phyloP scores from a whole-genome alignment of 2,113 vertebrate species.

The mouse (Mus musculus) region GRCm39 chr16:30716501-30717000 shows the following conservation, averaged over 20 bases:
- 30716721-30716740: not conserved
- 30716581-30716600: not conserved
- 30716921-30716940: too few relatives aligned
- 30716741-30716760: not conserved
- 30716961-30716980: too few relatives aligned
- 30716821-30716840: not conserved
- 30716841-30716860: not conserved
- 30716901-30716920: not conserved
- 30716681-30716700: not conserved
- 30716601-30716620: not conserved
- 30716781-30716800: not conserved
- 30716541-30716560: not conserved
- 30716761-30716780: not conserved
- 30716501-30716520: not conserved
- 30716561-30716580: not conserved
- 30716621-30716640: not conserved
- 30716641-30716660: not conserved
- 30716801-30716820: not conserved
- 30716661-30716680: not conserved
- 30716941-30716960: too few relatives aligned
- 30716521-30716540: not conserved
- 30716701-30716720: not conserved
- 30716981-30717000: not conserved
- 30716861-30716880: not conserved
- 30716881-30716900: not conserved